Conservation (phyloP, 2,888 invertebrate species). For the Oscheius sp. region DNA sequence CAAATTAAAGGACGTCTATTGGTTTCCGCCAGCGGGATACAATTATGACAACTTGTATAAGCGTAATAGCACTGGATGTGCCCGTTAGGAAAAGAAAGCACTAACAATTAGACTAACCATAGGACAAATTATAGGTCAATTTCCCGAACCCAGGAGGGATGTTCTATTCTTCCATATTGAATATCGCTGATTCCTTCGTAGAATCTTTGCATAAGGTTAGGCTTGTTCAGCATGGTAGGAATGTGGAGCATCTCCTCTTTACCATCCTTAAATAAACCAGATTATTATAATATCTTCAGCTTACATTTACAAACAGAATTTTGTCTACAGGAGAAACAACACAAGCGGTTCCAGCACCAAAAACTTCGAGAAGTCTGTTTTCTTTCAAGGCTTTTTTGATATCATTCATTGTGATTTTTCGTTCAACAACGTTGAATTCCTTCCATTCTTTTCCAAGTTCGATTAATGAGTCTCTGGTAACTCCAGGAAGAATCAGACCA, state of each 20-base stretch:
- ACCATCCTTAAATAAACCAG: conserved; percentile 77
- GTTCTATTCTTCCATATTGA: conserved; percentile 31
- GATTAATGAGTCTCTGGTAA: conserved; percentile 87
- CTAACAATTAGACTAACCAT: neutral
- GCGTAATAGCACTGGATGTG: conserved; percentile 12
- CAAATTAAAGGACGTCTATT: neutral
- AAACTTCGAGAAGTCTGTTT: conserved; percentile 90
- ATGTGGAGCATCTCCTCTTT: conserved; percentile 74
- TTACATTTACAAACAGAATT: conserved; percentile 79
- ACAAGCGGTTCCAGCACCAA: conserved; percentile 97
- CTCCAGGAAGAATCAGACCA: conserved; percentile 92
- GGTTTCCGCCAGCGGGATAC: conserved; percentile 26
- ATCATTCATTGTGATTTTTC: conserved; percentile 84
- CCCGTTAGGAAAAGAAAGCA: conserved; percentile 13
- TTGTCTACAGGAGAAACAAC: conserved; percentile 89
- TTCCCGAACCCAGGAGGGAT: conserved; percentile 23
- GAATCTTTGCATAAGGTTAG: conserved; percentile 81
- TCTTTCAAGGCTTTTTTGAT: conserved; percentile 80
- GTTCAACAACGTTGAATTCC: conserved; percentile 82
- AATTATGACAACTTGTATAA: conserved; percentile 24
- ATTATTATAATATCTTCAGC: conserved; percentile 25
- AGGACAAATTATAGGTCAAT: conserved; percentile 8
- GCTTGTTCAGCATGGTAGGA: conserved; percentile 76
- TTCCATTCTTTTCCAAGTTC: conserved; percentile 83
- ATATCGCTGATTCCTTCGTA: conserved; percentile 84